These are phyloP conservation scores for Scolopax rusticola DNA, from an alignment of 2,797 vertebrate species.

Conservation along the genomic window DNA sequence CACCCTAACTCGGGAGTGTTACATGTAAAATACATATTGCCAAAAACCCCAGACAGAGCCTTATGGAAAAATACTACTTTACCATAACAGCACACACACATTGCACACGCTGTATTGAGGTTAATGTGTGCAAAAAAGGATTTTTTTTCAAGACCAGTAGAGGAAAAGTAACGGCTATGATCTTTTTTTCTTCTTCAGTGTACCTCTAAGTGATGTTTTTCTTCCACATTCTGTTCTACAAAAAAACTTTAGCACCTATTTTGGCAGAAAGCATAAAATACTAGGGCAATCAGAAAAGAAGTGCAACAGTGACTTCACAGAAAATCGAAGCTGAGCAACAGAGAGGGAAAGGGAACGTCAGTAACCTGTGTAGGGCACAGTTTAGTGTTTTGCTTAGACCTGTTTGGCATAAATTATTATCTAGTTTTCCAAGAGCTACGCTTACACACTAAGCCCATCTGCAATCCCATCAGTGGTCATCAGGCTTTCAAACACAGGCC, in stretches of 20 bases:
- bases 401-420: neutral
- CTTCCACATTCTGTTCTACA: conserved; percentile 39
- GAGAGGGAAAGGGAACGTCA: conserved; percentile 11
- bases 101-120: neutral
- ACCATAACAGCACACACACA: neutral
- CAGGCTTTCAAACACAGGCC: neutral
- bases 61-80: neutral
- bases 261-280: conserved; percentile 46
- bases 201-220: neutral
- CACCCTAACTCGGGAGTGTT: neutral
- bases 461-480: neutral
- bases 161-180: neutral
- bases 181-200: neutral
- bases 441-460: neutral
- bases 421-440: neutral
- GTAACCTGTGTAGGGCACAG: neutral
- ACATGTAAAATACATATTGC: neutral
- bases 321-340: conserved; percentile 36
- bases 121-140: neutral
- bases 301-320: conserved; percentile 25
- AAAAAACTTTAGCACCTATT: conserved; percentile 43
- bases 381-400: neutral
- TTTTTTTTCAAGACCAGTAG: neutral
- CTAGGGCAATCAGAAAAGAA: conserved; percentile 16
- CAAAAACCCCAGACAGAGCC: neutral